A percentile compares a stretch with the other conserved stretches of the same genome.
phyloP scores from a whole-genome alignment of 92 coral and sea anemone species.

The Phymanthus crucifer region DNA sequence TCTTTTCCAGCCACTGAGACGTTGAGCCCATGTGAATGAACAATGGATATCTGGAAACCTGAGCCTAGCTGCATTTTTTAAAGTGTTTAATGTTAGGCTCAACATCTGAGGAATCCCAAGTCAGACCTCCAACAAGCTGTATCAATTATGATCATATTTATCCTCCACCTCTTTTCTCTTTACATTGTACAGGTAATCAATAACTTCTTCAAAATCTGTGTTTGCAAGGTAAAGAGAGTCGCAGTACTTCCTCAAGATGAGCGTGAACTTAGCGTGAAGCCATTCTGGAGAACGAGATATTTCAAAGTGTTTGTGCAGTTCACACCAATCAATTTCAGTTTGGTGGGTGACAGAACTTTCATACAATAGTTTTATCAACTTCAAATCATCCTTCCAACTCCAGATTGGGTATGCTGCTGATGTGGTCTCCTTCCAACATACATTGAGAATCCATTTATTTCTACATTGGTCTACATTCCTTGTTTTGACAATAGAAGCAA shows the following conservation, averaged over 20 bases:
- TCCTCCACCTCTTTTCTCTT: not conserved
- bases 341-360: conserved; percentile 10
- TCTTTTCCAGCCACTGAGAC: no score
- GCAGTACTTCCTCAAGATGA: conserved; percentile 12
- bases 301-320: conserved; percentile 1
- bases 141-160: not conserved
- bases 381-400: conserved; percentile 4
- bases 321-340: conserved; percentile 17
- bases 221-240: not conserved
- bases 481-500: conserved; percentile 22
- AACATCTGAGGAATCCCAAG: no score
- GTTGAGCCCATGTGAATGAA: no score
- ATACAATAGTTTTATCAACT: conserved; percentile 9
- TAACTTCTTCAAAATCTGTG: conserved; percentile 18
- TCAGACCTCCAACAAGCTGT: no score
- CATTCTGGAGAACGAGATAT: conserved; percentile 20
- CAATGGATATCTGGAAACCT: no score
- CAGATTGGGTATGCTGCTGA: not conserved
- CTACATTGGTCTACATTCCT: conserved; percentile 7
- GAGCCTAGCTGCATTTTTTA: no score
- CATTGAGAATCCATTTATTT: not conserved
- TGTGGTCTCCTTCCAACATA: conserved; percentile 13
- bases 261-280: not conserved
- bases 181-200: conserved; percentile 17
- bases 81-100: no score